A percentile compares a stretch with the other conserved stretches of the same genome.
These are phyloP conservation scores for Sebastes hopkinsi DNA, from an alignment of 2,797 vertebrate genomes.

Conservation along the genomic window DNA sequence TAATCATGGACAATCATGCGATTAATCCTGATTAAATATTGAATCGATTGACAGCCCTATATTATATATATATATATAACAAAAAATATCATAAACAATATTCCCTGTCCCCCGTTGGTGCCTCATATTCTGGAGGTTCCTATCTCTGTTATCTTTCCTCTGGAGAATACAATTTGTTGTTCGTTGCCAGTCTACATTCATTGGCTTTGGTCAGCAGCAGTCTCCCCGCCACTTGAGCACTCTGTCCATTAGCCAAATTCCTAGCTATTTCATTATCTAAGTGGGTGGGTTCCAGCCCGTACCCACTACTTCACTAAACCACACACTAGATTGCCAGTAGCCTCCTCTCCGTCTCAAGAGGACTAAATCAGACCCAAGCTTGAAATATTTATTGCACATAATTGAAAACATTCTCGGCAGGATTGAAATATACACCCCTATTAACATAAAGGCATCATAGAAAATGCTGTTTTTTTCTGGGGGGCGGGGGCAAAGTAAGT, in stretches of 20 bases:
- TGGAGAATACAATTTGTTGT: neutral
- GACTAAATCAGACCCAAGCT: conserved; percentile 4
- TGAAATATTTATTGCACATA: conserved; percentile 45
- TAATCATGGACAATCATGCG: too few species aligned
- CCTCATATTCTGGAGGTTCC: neutral
- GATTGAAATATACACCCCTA: conserved; percentile 19
- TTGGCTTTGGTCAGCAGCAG: conserved; percentile 27
- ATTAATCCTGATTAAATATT: too few species aligned
- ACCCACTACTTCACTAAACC: conserved; percentile 37
- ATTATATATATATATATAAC: too few species aligned
- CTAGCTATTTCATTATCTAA: conserved; percentile 73
- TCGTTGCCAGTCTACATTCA: conserved; percentile 6
- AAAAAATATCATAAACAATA: neutral
- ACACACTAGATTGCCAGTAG: conserved; percentile 26
- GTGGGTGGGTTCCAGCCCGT: conserved; percentile 31
- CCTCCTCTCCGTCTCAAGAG: conserved; percentile 16
- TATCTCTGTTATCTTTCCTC: neutral
- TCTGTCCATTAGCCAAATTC: conserved; percentile 72
- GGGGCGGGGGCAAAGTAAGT: neutral
- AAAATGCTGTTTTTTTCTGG: conserved; percentile 15
- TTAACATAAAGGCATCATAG: neutral
- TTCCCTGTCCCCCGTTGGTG: neutral
- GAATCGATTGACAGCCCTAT: too few species aligned
- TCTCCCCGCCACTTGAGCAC: conserved; percentile 36
- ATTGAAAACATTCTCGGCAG: conserved; percentile 14